A percentile compares a stretch with the other conserved stretches of the same genome.
phyloP scores from a whole-genome alignment of 2,888 invertebrate genomes.

The Dryadula phaetusa region DNA sequence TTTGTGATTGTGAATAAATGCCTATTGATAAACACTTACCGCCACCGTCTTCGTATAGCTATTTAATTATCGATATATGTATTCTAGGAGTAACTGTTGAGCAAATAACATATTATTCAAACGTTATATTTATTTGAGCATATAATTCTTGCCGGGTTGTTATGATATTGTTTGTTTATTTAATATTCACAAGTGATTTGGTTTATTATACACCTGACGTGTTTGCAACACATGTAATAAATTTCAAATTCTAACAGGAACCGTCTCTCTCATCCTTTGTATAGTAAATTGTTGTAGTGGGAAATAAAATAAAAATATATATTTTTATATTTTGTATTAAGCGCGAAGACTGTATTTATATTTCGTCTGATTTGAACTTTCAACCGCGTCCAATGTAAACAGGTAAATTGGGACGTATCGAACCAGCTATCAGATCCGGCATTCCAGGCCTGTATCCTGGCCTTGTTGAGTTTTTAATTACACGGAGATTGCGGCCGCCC shows the following conservation, averaged over 20 bases:
- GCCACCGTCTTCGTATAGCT: neutral
- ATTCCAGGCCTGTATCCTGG: constrained; percentile 44
- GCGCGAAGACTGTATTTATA: too few relatives aligned
- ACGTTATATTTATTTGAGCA: neutral
- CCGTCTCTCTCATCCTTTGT: too few relatives aligned
- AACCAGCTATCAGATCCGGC: constrained; percentile 22
- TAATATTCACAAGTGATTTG: neutral
- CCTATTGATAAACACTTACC: constrained; percentile 18
- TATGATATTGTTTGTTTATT: constrained; percentile 1
- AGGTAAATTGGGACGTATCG: constrained; percentile 9
- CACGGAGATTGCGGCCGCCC: constrained; percentile 57
- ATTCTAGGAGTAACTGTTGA: neutral
- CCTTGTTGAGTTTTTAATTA: constrained; percentile 68
- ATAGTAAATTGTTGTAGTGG: too few relatives aligned
- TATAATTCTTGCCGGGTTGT: neutral
- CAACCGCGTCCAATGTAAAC: neutral
- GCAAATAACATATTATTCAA: constrained; percentile 10
- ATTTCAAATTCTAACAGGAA: too few relatives aligned
- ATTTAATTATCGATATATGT: neutral
- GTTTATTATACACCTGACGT: neutral
- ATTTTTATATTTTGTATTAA: neutral
- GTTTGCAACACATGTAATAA: too few relatives aligned
- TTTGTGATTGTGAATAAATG: constrained; percentile 21
- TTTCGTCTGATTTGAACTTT: constrained; percentile 2
- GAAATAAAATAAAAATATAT: too few relatives aligned